These are phyloP conservation scores for Sylvia atricapilla DNA, from an alignment of 2,113 vertebrate species.

Conservation along the genomic window DNA sequence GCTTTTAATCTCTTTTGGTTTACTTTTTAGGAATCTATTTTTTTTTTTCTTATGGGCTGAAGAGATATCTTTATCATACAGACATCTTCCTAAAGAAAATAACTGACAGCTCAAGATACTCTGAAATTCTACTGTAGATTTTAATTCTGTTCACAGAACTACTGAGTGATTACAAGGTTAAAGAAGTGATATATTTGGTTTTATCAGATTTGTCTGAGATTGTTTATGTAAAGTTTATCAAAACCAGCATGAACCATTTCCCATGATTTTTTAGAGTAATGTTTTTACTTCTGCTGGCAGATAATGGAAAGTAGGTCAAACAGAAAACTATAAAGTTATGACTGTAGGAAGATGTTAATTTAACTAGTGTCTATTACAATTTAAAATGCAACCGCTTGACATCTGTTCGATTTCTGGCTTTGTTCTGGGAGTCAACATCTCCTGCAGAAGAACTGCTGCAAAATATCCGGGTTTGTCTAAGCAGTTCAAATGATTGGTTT, in stretches of 20 bases:
- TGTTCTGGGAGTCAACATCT: neutral
- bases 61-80: neutral
- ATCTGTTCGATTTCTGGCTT: neutral
- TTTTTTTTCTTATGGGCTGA: neutral
- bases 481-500: neutral
- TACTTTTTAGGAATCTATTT: neutral
- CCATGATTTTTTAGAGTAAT: neutral
- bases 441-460: neutral
- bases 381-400: neutral
- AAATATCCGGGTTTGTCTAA: neutral
- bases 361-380: neutral
- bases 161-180: neutral
- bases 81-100: neutral
- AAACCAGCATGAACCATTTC: neutral
- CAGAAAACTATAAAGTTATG: neutral
- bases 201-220: neutral
- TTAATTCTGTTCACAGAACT: neutral
- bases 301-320: neutral
- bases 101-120: neutral
- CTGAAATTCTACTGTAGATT: neutral
- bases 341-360: neutral
- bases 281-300: neutral
- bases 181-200: neutral
- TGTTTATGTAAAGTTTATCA: slow-evolving; percentile 27
- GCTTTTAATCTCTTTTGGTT: neutral